A percentile compares a stretch with the other conserved stretches of the same genome.
phyloP scores from a whole-genome alignment of 64 coral and sea anemone species.

The Stylophora pistillata region DNA sequence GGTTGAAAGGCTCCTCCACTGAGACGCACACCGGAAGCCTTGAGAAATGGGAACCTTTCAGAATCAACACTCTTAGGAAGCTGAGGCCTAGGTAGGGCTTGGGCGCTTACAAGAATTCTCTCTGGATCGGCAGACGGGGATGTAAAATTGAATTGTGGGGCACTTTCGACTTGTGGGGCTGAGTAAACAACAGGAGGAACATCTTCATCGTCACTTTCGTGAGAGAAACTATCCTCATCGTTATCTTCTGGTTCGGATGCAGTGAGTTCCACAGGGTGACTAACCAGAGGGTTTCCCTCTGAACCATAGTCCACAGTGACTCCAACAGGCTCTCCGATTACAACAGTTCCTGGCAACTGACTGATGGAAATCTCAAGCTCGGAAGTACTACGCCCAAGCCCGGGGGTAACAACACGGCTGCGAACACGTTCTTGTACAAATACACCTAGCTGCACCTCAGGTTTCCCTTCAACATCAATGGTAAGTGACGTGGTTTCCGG shows the following conservation, averaged over 20 bases:
- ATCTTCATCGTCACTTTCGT: conserved; percentile 22
- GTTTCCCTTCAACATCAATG: conserved; percentile 38
- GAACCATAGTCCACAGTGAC: conserved; percentile 13
- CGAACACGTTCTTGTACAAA: conserved; percentile 41
- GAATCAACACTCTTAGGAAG: conserved; percentile 17
- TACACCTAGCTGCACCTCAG: conserved; percentile 27
- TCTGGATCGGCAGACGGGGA: neutral
- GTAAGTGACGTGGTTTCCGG: conserved; percentile 35
- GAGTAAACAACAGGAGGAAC: conserved; percentile 18
- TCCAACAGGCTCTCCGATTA: conserved; percentile 25
- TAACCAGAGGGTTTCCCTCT: conserved; percentile 12
- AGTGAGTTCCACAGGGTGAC: conserved; percentile 12
- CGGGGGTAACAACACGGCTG: conserved; percentile 23
- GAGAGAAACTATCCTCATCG: conserved; percentile 16
- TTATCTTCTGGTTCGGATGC: conserved; percentile 37
- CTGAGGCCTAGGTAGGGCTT: conserved; percentile 32
- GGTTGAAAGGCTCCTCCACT: conserved; percentile 33
- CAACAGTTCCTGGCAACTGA: conserved; percentile 33
- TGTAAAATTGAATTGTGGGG: conserved; percentile 1
- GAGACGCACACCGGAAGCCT: conserved; percentile 20
- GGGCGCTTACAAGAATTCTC: conserved; percentile 14
- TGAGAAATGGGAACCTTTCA: conserved; percentile 35
- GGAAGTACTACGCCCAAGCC: conserved; percentile 13
- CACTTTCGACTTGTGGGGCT: conserved; percentile 18
- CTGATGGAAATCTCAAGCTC: conserved; percentile 35